Base-by-base conservation (phyloP, 1,140 invertebrate genomes). In the Phthorimaea operculella region DNA sequence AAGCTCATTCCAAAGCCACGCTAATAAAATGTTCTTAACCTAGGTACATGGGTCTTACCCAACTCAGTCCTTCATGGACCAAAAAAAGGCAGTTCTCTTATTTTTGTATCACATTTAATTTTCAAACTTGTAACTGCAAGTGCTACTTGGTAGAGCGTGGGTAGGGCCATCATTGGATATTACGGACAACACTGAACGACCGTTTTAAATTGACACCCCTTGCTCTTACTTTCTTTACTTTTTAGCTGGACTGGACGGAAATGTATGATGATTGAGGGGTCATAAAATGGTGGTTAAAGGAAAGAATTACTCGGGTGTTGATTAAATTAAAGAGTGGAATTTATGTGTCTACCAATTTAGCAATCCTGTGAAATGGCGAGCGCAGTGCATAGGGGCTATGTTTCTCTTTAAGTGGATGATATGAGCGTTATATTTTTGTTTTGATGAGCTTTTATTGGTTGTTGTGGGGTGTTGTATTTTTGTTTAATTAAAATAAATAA, bases 311-410 rank as follows among this genome's bases (percentile, higher is more conserved):
- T 56, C 64, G 63, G 66, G 71, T 69, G 76, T 75, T 83, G 78
- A 83, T 83, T 79, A 74, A 81, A 83, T 81, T 83, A 81, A 78
- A 79, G 60, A 70, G 69, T 65, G 72, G 57, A 67, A 83, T 79
- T 81, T 83, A 83, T 81, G 79, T 75, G 54, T 52, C 64, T 50
- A 63, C 71, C 79, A 83, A 78, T 81, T 78, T 79, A 80, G 76
- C 78, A 78, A 76, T 77, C 68, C 73, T 73, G 64, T 73, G 72
- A 73, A 80, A 70, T 75, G 72, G 70, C 67, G 63, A 69, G 56
- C 55, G 62, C 62, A 79, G 56, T 57, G 62, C 62, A 79, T 79
- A 77, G 75, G 77, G 79, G 79, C 67, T 62, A 60, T 63, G 58
- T 66, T 62, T 63, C 54, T 49, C 47, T 56, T 73, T 72, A 77